Evolutionary conservation across 2,888 invertebrate species (phyloP).

Genomic region (Fragum fragum): DNA sequence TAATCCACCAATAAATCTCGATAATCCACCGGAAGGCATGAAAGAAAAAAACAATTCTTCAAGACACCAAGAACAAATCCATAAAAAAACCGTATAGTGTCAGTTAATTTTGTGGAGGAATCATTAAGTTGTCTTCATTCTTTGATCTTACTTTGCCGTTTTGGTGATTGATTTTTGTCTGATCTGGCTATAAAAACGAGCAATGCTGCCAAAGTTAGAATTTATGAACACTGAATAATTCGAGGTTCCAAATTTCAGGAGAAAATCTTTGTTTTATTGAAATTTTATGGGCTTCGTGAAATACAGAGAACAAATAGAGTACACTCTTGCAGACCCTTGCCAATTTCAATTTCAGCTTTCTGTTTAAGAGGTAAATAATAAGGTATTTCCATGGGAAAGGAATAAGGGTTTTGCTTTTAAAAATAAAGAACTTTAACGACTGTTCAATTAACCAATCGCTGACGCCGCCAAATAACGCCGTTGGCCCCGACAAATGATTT

Average conservation of each 20-base stretch:
- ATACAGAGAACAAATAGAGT: slow-evolving; percentile 6
- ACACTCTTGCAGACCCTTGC: not conserved
- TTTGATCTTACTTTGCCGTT: not conserved
- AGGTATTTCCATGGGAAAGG: no score
- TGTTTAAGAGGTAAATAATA: no score
- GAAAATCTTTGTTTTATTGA: slow-evolving; percentile 1
- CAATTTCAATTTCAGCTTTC: no score
- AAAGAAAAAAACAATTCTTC: no score
- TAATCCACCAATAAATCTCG: no score
- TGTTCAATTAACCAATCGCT: no score
- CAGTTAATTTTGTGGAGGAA: not conserved
- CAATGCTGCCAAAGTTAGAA: not conserved
- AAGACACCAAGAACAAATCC: no score
- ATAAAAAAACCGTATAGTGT: not conserved
- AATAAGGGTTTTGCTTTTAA: no score
- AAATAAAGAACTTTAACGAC: no score
- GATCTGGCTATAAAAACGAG: not conserved
- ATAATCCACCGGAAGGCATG: no score
- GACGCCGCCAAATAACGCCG: no score
- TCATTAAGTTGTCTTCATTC: not conserved
- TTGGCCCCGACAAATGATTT: no score
- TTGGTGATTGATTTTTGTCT: not conserved
- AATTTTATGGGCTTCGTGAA: slow-evolving; percentile 2
- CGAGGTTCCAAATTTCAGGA: slow-evolving; percentile 1
- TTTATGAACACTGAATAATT: not conserved